A percentile compares a stretch with the other conserved stretches of the same genome.
Conservation (phyloP, 2,113 vertebrate species). For the Anoplopoma fimbria region DNA sequence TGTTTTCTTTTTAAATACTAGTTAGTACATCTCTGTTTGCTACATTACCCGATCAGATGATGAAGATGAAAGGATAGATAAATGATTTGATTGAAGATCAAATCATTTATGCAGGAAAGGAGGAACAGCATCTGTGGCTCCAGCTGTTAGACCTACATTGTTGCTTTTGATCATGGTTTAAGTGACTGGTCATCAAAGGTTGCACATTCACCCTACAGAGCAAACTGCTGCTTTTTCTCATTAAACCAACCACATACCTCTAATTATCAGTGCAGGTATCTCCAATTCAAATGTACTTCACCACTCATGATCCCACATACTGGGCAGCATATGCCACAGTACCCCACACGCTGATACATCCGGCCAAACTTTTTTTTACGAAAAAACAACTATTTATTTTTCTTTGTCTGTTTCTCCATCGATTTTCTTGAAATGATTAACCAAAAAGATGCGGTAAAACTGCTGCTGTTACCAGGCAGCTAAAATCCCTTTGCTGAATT, state of each 20-base stretch:
- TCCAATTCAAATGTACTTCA: constrained; percentile 48
- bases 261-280: constrained; percentile 38
- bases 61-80: neutral
- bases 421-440: neutral
- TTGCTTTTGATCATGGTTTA: constrained; percentile 10
- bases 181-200: constrained; percentile 39
- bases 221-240: constrained; percentile 6
- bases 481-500: constrained; percentile 64
- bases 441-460: constrained; percentile 16
- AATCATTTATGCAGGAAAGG: neutral
- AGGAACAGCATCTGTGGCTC: neutral
- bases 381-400: neutral
- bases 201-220: neutral
- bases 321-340: constrained; percentile 37
- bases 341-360: neutral
- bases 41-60: neutral
- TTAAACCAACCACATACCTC: constrained; percentile 2
- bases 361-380: no score
- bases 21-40: neutral
- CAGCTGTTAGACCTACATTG: constrained; percentile 5
- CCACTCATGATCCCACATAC: constrained; percentile 33
- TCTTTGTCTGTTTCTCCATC: neutral
- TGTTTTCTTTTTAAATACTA: neutral
- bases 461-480: constrained; percentile 30
- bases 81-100: constrained; percentile 16